phyloP scores from a whole-genome alignment of 2,888 invertebrate species.

The Chrysomela aeneicollis region DNA sequence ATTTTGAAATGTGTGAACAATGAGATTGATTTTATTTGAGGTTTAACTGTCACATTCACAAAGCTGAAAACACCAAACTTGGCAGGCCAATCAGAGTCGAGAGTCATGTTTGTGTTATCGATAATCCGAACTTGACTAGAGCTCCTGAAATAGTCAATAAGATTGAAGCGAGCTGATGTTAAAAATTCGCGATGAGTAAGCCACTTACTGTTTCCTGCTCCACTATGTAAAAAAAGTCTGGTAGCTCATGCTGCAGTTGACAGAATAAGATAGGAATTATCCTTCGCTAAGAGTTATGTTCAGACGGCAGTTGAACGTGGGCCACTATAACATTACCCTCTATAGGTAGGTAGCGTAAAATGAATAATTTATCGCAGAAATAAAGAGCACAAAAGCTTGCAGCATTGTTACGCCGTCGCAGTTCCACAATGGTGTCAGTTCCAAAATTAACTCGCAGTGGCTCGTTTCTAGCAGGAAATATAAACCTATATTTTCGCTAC shows the following conservation, averaged over 20 bases:
- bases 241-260: constrained; percentile 22
- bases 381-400: neutral
- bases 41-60: too few species aligned
- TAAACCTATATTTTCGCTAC: constrained; percentile 4
- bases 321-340: constrained; percentile 7
- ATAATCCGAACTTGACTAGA: too few species aligned
- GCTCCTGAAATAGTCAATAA: too few species aligned
- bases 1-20: too few species aligned
- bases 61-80: too few species aligned
- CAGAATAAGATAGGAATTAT: constrained; percentile 19
- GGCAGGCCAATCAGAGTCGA: too few species aligned
- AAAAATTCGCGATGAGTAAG: too few species aligned
- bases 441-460: neutral
- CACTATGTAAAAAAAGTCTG: constrained; percentile 33
- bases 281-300: constrained; percentile 18
- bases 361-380: constrained; percentile 5
- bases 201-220: too few species aligned
- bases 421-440: neutral
- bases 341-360: constrained; percentile 1
- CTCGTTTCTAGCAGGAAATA: constrained; percentile 16
- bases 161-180: too few species aligned
- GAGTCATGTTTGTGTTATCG: too few species aligned
- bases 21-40: too few species aligned
- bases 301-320: constrained; percentile 21
- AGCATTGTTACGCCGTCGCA: neutral